Evolutionary conservation across 1,140 invertebrate species (phyloP), one percentile per base, ranked within the genome.

Genomic region (Periplaneta americana): DNA sequence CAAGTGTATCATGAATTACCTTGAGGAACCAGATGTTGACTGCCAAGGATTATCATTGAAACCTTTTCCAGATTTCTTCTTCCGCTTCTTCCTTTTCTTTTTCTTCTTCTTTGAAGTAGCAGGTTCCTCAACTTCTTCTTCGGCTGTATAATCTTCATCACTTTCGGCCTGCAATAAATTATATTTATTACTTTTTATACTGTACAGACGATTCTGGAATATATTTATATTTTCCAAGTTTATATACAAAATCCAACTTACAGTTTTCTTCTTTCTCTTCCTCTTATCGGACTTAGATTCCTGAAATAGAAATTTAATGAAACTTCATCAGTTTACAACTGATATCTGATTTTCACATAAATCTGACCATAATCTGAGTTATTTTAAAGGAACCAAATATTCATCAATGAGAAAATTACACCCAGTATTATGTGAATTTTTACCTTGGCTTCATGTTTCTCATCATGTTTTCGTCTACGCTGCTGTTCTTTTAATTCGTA

Each of bases 11-110:
- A 8, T 57, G 28, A 9, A n/a, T 66, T 66, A 66, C 48, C 48
- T 66, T 66, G 48, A 66, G 0, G 92, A 92, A n/a, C 90, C 92
- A 8, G 91, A 92, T 36, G 92, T 92, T 74, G 92, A 91, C 82
- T 92, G 90, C 93, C 94, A 95, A 1, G 93, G 93, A 84, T 93
- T 90, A 84, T 91, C 90, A 83, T 93, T 91, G 83, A 93, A 92
- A 66, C 91, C 90, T 48, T 88, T 87, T 6, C 84, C 83, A 76
- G 87, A 88, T 84, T 91, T 91, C 85, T 91, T 92, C 84, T 92
- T 90, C 36, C 82, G 78, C 81, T 90, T 92, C 82, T 88, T 91
- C 84, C 87, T 91, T 83, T 88, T 88, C 82, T 89, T 89, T 82
- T 89, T 90, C 79, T 90, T 91, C 48, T 87, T 88, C 48, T 90